Base-by-base conservation (phyloP, 2,888 invertebrate species). In the Galerucella nymphaeae region DNA sequence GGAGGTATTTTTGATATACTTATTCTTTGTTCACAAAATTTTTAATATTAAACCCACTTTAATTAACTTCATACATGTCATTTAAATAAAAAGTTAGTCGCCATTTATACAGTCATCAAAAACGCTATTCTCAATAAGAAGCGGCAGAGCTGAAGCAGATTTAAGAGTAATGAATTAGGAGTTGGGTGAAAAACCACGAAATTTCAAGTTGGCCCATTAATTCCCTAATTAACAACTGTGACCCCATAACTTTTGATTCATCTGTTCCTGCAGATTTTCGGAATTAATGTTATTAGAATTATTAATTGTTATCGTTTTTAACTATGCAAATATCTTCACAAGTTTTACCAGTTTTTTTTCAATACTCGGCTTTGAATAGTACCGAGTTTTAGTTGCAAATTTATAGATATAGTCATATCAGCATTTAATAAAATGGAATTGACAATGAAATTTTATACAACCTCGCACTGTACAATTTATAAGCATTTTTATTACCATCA, bases 141-240 rank as follows among this genome's bases (percentile, higher is more conserved):
- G 13, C 41, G 41, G 41, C 30, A 61, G 61, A n/a, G 61, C 61
- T 42, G 66, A 66, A 66, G 66, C 20, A 57, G 57, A 13, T 66
- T 66, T 20, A 45, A 66, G 42, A 41, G 58, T 58, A 57, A 66
- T 66, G 58, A 57, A 57, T 57, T 61, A 45, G 50, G 48, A 48
- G 61, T n/a, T 68, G 53, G 62, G 16, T 45, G 68, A 68, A 68
- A 68, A 68, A 68, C 79, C 80, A 80, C 82, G 80, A 81, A 50
- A 81, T 82, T 81, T 81, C 79, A 81, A 83, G 81, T 82, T 82
- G 74, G 80, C 80, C 79, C 83, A 84, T 83, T 83, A 85, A 85
- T 86, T 86, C 84, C 85, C 84, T 85, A 85, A 86, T 85, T 85
- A 86, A 84, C 85, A 84, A 85, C 84, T 85, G 84, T 82, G 84